Conservation (phyloP, 2,113 vertebrate genomes). For the Natator depressus region DNA sequence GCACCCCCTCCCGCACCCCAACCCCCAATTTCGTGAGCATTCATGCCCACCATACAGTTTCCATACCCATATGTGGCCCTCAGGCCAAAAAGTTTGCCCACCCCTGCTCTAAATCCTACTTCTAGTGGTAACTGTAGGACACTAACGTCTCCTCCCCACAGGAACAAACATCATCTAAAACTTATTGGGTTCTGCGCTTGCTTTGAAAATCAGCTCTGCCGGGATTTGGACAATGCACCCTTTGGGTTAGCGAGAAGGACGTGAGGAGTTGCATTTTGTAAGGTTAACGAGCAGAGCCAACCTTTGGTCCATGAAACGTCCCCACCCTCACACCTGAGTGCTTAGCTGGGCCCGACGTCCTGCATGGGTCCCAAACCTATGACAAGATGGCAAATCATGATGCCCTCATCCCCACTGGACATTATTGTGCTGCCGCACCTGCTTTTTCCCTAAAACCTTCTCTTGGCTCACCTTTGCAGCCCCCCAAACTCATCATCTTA, state of each 20-base stretch:
- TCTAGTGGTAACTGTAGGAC: background rate
- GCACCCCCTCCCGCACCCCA: no score
- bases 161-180: background rate
- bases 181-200: background rate
- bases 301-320: background rate
- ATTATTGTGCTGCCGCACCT: background rate
- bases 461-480: background rate
- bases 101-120: background rate
- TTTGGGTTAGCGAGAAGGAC: background rate
- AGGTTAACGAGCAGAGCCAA: constrained; percentile 5
- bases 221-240: background rate
- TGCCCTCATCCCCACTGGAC: no score
- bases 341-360: background rate
- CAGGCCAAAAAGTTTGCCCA: no score
- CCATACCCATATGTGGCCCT: no score
- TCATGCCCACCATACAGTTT: no score
- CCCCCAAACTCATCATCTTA: background rate
- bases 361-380: background rate
- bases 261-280: background rate
- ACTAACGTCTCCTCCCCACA: background rate
- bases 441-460: background rate
- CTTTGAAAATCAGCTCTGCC: background rate
- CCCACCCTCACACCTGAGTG: no score
- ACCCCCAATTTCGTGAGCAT: no score
- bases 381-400: background rate